These are phyloP conservation scores for Drosophila kokeensis DNA, from an alignment of 2,888 invertebrate species.

Conservation along the genomic window DNA sequence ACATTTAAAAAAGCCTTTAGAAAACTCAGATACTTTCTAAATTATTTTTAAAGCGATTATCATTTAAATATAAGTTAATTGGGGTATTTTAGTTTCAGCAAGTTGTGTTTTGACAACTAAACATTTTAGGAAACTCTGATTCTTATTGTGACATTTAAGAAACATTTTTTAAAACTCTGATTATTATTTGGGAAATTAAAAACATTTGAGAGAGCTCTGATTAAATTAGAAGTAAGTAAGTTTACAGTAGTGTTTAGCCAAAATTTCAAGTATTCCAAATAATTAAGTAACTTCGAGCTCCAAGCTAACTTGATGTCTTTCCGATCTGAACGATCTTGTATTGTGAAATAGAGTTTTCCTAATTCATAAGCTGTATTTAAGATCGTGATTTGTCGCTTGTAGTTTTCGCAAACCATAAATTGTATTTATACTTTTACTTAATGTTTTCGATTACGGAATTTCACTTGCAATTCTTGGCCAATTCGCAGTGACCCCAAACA, in stretches of 20 bases:
- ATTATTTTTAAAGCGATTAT: not conserved
- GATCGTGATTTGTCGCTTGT: not conserved
- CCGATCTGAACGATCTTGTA: not conserved
- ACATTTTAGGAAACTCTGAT: no score
- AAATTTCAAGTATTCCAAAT: no score
- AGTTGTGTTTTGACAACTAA: no score
- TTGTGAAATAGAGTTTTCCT: not conserved
- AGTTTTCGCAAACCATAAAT: not conserved
- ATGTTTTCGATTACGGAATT: slow-evolving; percentile 1
- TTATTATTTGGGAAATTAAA: not conserved
- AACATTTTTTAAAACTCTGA: not conserved
- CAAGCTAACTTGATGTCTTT: not conserved
- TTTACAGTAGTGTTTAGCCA: no score
- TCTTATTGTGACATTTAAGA: not conserved
- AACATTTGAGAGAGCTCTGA: not conserved
- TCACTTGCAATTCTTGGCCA: slow-evolving; percentile 4
- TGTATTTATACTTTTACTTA: not conserved
- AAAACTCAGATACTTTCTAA: not conserved
- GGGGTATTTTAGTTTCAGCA: not conserved
- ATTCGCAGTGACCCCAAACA: slow-evolving; percentile 17
- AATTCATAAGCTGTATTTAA: not conserved
- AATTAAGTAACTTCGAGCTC: no score
- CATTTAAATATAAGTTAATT: not conserved
- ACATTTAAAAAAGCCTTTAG: not conserved
- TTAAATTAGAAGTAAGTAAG: no score